Evolutionary conservation across 2,888 invertebrate genomes (phyloP).

Genomic region (Saturnia pavonia): DNA sequence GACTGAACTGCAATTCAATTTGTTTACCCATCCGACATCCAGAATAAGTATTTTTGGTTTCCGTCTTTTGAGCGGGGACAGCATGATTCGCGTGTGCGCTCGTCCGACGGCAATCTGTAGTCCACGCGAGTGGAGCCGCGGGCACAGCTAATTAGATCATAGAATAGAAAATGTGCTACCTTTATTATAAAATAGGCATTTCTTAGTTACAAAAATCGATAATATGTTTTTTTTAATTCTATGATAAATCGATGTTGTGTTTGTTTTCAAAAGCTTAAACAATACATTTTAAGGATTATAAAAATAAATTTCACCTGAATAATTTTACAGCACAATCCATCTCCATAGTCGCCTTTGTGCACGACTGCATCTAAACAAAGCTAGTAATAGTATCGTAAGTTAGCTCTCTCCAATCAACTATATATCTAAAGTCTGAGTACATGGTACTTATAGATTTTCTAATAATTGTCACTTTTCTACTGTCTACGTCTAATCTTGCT

Average conservation of each 20-base stretch:
- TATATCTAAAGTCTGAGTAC: constrained; percentile 16
- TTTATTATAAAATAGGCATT: no score
- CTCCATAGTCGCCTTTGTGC: constrained; percentile 46
- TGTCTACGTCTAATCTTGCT: neutral
- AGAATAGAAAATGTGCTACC: no score
- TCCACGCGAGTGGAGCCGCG: no score
- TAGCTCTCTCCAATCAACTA: constrained; percentile 53
- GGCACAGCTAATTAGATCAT: no score
- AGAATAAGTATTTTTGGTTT: no score
- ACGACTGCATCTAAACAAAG: constrained; percentile 65
- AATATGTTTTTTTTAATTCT: neutral
- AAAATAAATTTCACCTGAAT: neutral
- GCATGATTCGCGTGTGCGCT: no score
- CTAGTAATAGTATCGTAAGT: constrained; percentile 56
- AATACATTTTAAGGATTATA: neutral
- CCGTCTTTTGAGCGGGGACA: no score
- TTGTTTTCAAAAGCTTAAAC: neutral
- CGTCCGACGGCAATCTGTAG: no score
- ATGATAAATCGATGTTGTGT: neutral
- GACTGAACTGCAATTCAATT: no score
- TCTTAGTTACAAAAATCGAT: neutral
- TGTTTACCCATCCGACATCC: no score
- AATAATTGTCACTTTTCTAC: constrained; percentile 25
- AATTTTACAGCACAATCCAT: constrained; percentile 16
- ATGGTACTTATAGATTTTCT: constrained; percentile 25